Evolutionary conservation across 2,113 vertebrate species (phyloP), one percentile per base, ranked within the genome.

Genomic region (Lamprologus lemairii): DNA sequence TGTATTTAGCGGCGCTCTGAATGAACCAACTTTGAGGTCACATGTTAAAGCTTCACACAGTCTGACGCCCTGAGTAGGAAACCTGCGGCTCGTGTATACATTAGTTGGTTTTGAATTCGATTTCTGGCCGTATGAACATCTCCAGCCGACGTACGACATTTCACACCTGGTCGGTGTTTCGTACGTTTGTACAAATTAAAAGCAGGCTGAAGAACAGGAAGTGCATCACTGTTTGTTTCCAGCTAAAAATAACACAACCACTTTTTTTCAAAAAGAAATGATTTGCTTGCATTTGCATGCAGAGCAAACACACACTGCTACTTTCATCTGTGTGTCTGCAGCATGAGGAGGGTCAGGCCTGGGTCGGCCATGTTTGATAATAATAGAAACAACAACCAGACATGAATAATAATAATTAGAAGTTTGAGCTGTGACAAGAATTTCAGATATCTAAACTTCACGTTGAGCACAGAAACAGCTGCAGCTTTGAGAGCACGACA

Each of bases 241-340:
- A 49, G 16, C 26, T 51, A 78, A 51, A 78, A 78, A 78, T 31
- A 78, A 13, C 16, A 78, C 21, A 3, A 75, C 23, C 71, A n/a
- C 1, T 26, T 47, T 28, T 28, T 31, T 31, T 1, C 45, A 33
- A 51, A 49, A 3, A 78, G 4, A 31, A 78, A 78, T 78, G 26
- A 78, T 51, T 78, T 49, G 26, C 73, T 12, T 78, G 73, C 9
- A n/a, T 78, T 78, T 78, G 73, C 73, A 78, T 78, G 45, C 42
- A 75, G 71, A 75, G 71, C 42, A 75, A 47, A 75, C 2, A 31
- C 23, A 11, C 73, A 31, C 14, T 31, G 10, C 26, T 49, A 13
- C 17, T 6, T 19, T 28, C 40, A 75, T 47, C 37, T 68, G 7
- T 28, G 23, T 23, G 21, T 51, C 45, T 51, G 73, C 73, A 31